Base-by-base conservation (phyloP, 1,140 invertebrate species). In the Radopholus similis region DNA sequence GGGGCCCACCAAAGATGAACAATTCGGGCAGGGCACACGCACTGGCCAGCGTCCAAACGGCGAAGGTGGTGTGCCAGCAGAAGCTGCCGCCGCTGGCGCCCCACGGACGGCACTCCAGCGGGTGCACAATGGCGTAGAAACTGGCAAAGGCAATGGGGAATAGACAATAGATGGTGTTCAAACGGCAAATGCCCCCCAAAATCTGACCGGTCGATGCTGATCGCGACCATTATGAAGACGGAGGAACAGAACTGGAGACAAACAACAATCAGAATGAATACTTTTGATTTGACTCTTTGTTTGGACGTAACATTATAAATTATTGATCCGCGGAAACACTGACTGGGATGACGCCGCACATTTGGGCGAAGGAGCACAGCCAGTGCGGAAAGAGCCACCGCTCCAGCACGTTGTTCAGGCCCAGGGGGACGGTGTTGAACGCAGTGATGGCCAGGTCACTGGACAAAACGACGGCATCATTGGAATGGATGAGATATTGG, bases 121-220 rank as follows among this genome's bases (percentile, higher is more conserved):
- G 92, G 76, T 90, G 87, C 37, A 95, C 90, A 62, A 95, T 94
- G 6, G 92, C 93, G 83, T 92, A 88, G 80, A 93, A 94, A 83
- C 92, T 95, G 86, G 49, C 83, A 84, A 15, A 9, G 4, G n/a
- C 13, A 26, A 23, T 34, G 15, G 13, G 65, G 35, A 64, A 15
- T 59, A 47, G 21, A 18, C 28, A 35, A 63, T 11, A 44, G 26
- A 15, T 47, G 15, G 15, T n/a, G 40, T 42, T 42, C n/a, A 42
- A 57, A 8, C 64, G 37, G 21, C 6, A 62, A 6, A 5, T 51
- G 26, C 42, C 13, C 40, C 15, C 13, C n/a, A 68, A 51, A 23
- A 26, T 53, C 51, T 63, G 62, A 82, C 70, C 80, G 65, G 63
- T 80, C 70, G 49, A 82, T 68, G 35, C 74, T 75, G 77, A 80